Base-by-base conservation (phyloP, 1,140 invertebrate species). In the Adoxophyes honmai region DNA sequence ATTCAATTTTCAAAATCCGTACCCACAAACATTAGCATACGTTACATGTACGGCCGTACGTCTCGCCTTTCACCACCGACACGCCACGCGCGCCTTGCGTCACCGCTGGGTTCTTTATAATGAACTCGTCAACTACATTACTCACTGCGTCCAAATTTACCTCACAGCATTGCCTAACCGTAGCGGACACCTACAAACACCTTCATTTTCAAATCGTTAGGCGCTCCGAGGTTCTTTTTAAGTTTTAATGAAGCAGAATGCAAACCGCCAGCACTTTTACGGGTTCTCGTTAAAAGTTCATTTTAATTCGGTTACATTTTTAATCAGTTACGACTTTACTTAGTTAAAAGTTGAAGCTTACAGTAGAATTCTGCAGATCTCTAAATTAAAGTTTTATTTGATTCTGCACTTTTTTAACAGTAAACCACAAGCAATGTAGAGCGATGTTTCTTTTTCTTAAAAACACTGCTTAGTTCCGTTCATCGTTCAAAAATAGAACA, bases 11-110 rank as follows among this genome's bases (percentile, higher is more conserved):
- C 42, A 21, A 48, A 48, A 16, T n/a, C 42, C 21, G 21, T 21
- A n/a, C 42, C 21, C 21, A 21, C 21, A 48, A 48, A 28, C 42
- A 48, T 48, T 48, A 48, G 15, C 42, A 48, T 48, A 28, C 10
- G 42, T 48, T 44, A 44, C 39, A 44, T 42, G 36, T 38, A n/a
- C n/a, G n/a, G n/a, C n/a, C n/a, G 2, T 28, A 28, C 21, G 2
- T 28, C 15, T 15, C 5, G 42, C 42, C 42, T 48, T 48, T 48
- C 42, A 48, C 42, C 18, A 16, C 39, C 18, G 42, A 48, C 42
- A 28, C 42, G 42, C 10, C 42, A 11, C 42, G 42, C 21, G 42
- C 42, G 21, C 42, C 15, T 48, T 48, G 18, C 42, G 42, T 48
- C 42, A 42, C 11, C 39, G 39, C 15, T 9, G 1, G 39, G 1